Evolutionary conservation across 2,888 invertebrate genomes (phyloP).

Genomic region (Drosophila ochracea): DNA sequence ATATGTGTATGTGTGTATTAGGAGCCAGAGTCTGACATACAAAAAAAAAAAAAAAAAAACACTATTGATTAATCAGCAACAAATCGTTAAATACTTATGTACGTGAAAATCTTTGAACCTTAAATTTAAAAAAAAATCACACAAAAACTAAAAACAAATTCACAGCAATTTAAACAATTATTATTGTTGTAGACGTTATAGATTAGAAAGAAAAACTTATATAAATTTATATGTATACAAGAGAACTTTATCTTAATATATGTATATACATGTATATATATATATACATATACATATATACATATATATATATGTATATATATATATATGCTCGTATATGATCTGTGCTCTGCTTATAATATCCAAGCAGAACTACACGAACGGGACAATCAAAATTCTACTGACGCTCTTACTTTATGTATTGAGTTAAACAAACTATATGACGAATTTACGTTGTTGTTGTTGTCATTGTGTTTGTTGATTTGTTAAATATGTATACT

Average conservation of each 20-base stretch:
- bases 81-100: constrained; percentile 41
- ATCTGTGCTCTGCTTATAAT: constrained; percentile 46
- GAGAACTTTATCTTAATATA: constrained; percentile 11
- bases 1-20: constrained; percentile 18
- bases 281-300: constrained; percentile 43
- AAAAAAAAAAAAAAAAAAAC: constrained; percentile 7
- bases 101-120: constrained; percentile 45
- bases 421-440: constrained; percentile 25
- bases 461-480: constrained; percentile 45
- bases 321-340: too few relatives aligned
- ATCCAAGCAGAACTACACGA: constrained; percentile 64
- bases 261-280: background rate
- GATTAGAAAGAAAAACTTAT: constrained; percentile 38
- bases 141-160: constrained; percentile 2
- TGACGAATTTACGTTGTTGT: constrained; percentile 62
- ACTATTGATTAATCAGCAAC: constrained; percentile 27
- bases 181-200: constrained; percentile 77
- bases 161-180: constrained; percentile 60
- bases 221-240: constrained; percentile 65
- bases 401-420: constrained; percentile 64
- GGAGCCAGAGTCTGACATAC: constrained; percentile 20
- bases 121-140: constrained; percentile 24
- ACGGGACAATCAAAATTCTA: constrained; percentile 82
- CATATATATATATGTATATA: too few relatives aligned
- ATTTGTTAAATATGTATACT: constrained; percentile 14